A percentile compares a stretch with the other conserved stretches of the same genome.
These are phyloP conservation scores for Nematostella vectensis DNA, from an alignment of 92 coral and sea anemone species.

Conservation along the genomic window DNA sequence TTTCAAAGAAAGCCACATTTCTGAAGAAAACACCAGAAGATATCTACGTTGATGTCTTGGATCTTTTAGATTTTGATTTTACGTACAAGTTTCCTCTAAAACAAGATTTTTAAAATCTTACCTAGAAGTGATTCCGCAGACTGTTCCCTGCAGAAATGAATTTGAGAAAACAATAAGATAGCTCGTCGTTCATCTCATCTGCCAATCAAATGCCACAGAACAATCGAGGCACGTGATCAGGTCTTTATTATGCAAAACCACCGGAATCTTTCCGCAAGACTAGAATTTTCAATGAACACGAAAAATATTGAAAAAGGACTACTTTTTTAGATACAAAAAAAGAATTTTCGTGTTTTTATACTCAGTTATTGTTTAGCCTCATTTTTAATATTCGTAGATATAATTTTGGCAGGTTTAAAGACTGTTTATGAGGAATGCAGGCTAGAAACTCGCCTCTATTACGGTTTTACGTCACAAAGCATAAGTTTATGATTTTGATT, in stretches of 20 bases:
- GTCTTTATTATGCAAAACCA: slow-evolving; percentile 54
- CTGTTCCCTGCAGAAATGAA: slow-evolving; percentile 34
- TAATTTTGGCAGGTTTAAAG: too few species aligned
- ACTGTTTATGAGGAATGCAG: slow-evolving; percentile 18
- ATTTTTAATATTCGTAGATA: too few species aligned
- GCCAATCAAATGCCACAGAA: slow-evolving; percentile 73
- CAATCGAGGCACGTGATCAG: slow-evolving; percentile 60
- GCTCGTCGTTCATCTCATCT: slow-evolving; percentile 57
- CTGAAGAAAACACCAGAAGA: slow-evolving; percentile 10
- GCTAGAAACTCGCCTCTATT: slow-evolving; percentile 9
- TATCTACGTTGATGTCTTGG: slow-evolving; percentile 13
- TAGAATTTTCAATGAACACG: slow-evolving; percentile 34
- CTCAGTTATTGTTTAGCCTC: slow-evolving; percentile 1
- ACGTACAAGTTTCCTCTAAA: slow-evolving; percentile 20
- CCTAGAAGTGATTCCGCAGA: slow-evolving; percentile 36
- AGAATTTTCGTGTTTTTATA: background rate
- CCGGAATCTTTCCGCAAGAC: slow-evolving; percentile 53
- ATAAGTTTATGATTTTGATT: slow-evolving; percentile 44
- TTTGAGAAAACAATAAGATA: slow-evolving; percentile 35
- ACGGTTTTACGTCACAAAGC: slow-evolving; percentile 42
- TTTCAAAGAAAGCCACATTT: slow-evolving; percentile 15
- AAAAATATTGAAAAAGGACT: slow-evolving; percentile 22
- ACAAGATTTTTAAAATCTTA: slow-evolving; percentile 37
- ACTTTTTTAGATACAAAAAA: background rate
- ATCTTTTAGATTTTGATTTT: slow-evolving; percentile 13